Conservation (phyloP, 2,888 invertebrate species). For the Agrotis clavis region DNA sequence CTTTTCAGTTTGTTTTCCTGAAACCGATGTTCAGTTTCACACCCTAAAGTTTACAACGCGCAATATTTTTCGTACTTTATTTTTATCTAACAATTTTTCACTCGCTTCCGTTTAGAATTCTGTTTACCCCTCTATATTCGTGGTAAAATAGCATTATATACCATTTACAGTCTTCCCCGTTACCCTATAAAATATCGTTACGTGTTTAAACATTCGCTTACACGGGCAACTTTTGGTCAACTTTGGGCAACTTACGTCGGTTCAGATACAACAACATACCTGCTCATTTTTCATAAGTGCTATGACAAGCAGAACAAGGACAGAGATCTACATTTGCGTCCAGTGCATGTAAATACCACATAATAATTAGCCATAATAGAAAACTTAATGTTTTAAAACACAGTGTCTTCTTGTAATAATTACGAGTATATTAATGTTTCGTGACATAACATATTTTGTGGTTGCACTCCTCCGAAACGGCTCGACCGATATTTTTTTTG, state of each 20-base stretch:
- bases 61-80: slow-evolving; percentile 19
- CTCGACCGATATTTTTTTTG: no score
- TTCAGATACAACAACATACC: no score
- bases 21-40: background rate
- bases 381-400: no score
- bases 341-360: no score
- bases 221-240: slow-evolving; percentile 7
- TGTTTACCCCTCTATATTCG: slow-evolving; percentile 3
- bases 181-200: slow-evolving; percentile 42
- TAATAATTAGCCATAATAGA: no score
- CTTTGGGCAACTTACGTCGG: background rate
- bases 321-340: no score
- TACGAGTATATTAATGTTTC: no score
- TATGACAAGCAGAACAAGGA: no score
- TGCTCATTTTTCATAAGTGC: background rate
- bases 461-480: no score
- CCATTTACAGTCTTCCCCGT: background rate
- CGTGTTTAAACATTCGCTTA: slow-evolving; percentile 7
- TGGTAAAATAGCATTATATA: slow-evolving; percentile 13
- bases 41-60: background rate
- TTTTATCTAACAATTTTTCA: slow-evolving; percentile 14
- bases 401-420: no score
- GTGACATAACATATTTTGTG: no score
- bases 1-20: background rate
- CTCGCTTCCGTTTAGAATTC: slow-evolving; percentile 22